Evolutionary conservation across 1,140 invertebrate genomes (phyloP), one percentile per base, ranked within the genome.

Genomic region (Drosophila serrata): DNA sequence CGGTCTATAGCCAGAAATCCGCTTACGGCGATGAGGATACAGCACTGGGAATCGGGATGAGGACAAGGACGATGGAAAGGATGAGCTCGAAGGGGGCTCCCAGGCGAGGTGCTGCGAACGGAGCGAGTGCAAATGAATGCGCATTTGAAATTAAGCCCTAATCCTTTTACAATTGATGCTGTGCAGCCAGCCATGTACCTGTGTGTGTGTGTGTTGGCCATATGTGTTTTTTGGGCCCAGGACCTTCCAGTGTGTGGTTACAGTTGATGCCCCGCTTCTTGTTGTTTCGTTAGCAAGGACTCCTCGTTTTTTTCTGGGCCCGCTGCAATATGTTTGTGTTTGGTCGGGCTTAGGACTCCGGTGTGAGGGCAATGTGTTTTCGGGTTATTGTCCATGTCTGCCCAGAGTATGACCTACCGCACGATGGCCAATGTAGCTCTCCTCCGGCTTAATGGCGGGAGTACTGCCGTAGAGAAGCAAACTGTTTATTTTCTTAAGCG

Each of bases 161-260:
- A 88, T 88, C 85, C 85, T 88, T 88, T 88, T 88, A 90, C 81
- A 90, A 88, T 88, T 88, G 85, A 88, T 90, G 84, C 81, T 90
- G 84, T 90, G 86, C 85, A 88, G 73, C 82, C 85, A 88, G 77
- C 64, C 84, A 85, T 77, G 69, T 80, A 88, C 81, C 80, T 88
- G 84, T 75, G 64, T 65, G 56, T 35, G 76, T 88, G 84, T 75
- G 64, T 65, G 56, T 35, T 35, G 58, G 68, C 62, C 73, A 63
- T 74, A 57, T 79, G 48, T 75, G 29, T 75, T 22, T 29, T 33
- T 42, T 68, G 43, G 27, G 35, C 60, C 64, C 61, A 42, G n/a
- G 33, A 17, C 7, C 13, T 35, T 8, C 12, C 17, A 22, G 4
- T 17, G 43, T 42, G 39, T 75, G 70, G 62, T 73, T 82, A 64